These are phyloP conservation scores for Argyrosomus japonicus DNA, from an alignment of 2,113 vertebrate genomes.

Conservation along the genomic window DNA sequence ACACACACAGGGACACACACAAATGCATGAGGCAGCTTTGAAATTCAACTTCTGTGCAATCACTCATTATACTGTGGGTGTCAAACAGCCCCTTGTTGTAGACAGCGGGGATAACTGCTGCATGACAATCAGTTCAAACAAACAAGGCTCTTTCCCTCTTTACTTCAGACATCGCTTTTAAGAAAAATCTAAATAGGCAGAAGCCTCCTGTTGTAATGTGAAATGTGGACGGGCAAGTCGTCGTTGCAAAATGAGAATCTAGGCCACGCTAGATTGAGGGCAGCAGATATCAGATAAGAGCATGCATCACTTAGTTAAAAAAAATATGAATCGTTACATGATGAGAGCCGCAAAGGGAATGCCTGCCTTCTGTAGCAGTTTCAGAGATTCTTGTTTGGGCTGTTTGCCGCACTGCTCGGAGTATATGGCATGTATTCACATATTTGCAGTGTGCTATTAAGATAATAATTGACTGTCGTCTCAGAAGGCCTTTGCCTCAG, in stretches of 20 bases:
- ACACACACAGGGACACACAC: constrained; percentile 15
- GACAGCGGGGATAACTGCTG: constrained; percentile 54
- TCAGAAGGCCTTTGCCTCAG: constrained; percentile 42
- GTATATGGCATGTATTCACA: constrained; percentile 20
- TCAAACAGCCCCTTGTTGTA: constrained; percentile 48
- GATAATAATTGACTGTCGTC: constrained; percentile 55
- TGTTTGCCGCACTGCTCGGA: constrained; percentile 15
- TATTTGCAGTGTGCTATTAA: constrained; percentile 41
- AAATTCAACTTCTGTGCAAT: constrained; percentile 54
- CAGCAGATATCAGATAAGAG: constrained; percentile 51
- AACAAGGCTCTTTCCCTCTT: constrained; percentile 32
- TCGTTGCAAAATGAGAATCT: constrained; percentile 45
- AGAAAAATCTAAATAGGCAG: constrained; percentile 17
- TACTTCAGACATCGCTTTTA: constrained; percentile 24
- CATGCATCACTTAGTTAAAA: constrained; percentile 44
- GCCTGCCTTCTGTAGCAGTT: constrained; percentile 7
- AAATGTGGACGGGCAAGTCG: constrained; percentile 40
- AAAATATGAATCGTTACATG: constrained; percentile 21
- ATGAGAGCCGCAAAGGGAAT: constrained; percentile 17
- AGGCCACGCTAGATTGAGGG: constrained; percentile 51
- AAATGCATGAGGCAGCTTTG: constrained; percentile 24
- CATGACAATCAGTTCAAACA: constrained; percentile 62
- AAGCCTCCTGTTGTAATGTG: constrained; percentile 11
- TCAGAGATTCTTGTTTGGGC: constrained; percentile 27
- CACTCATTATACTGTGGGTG: constrained; percentile 44